Evolutionary conservation across 2,888 invertebrate genomes (phyloP).

Genomic region (Trichogramma dendrolimi): DNA sequence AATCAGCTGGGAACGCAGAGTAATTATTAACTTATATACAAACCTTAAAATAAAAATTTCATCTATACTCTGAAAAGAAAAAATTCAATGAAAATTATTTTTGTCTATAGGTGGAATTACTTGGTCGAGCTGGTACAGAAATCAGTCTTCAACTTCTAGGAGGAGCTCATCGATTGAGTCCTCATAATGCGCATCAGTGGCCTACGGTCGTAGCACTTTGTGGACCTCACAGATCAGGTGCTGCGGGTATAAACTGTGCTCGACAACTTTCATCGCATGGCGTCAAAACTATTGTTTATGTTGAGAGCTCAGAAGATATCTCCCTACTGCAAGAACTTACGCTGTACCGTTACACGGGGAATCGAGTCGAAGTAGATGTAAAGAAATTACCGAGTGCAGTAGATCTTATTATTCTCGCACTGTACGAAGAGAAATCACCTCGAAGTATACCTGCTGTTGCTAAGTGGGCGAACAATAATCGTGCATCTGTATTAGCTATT

Average conservation of each 20-base stretch:
- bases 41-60: background rate
- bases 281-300: conserved; percentile 64
- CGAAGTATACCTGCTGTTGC: conserved; percentile 56
- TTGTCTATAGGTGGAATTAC: conserved; percentile 61
- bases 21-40: conserved; percentile 28
- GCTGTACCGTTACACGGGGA: conserved; percentile 65
- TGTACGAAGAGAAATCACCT: conserved; percentile 54
- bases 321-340: conserved; percentile 62
- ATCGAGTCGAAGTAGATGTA: conserved; percentile 57
- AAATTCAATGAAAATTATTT: background rate
- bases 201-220: conserved; percentile 75
- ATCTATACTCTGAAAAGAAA: background rate
- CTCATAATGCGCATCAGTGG: conserved; percentile 83
- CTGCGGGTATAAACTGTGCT: conserved; percentile 70
- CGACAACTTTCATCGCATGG: conserved; percentile 81
- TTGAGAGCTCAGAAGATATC: conserved; percentile 53
- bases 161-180: conserved; percentile 77
- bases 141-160: conserved; percentile 79
- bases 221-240: conserved; percentile 65
- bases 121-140: conserved; percentile 81
- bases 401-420: conserved; percentile 58
- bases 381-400: conserved; percentile 53
- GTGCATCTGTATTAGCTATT: conserved; percentile 70
- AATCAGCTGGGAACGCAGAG: conserved; percentile 60
- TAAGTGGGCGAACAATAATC: conserved; percentile 67